Percentiles rank a stretch among this genome's conserved stretches.
These are phyloP conservation scores for Decapterus maruadsi DNA, from an alignment of 2,797 vertebrate genomes.

Conservation along the genomic window DNA sequence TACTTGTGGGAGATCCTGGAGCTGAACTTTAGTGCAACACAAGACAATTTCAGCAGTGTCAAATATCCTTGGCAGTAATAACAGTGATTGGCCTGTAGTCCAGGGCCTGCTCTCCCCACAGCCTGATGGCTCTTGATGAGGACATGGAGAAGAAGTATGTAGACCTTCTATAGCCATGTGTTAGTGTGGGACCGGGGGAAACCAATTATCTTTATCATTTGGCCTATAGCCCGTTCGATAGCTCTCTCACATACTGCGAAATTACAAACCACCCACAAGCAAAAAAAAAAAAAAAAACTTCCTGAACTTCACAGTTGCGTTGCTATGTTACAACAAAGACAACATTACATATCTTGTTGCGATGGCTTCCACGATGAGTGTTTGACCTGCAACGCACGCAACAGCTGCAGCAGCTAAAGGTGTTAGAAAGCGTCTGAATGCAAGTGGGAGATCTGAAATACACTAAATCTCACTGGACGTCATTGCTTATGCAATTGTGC, in stretches of 20 bases:
- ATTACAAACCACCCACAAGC: conserved; percentile 68
- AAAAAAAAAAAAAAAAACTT: conserved; percentile 30
- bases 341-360: conserved; percentile 50
- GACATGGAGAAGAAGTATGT: conserved; percentile 59
- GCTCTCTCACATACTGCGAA: conserved; percentile 70
- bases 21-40: conserved; percentile 69
- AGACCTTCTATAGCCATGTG: conserved; percentile 67
- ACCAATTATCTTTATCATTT: conserved; percentile 83
- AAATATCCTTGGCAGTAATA: conserved; percentile 77
- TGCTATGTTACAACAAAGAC: conserved; percentile 66
- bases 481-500: conserved; percentile 15
- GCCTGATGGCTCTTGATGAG: conserved; percentile 72
- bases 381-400: conserved; percentile 63
- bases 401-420: conserved; percentile 50
- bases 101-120: conserved; percentile 61
- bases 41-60: conserved; percentile 74
- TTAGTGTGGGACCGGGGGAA: conserved; percentile 60
- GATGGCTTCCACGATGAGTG: conserved; percentile 43
- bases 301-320: conserved; percentile 48
- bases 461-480: conserved; percentile 27
- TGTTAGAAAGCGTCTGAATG: conserved; percentile 7
- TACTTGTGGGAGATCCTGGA: conserved; percentile 63
- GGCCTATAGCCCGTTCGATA: conserved; percentile 77
- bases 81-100: conserved; percentile 67
- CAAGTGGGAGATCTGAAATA: conserved; percentile 27